A percentile compares a stretch with the other conserved stretches of the same genome.
Evolutionary conservation across 2,888 invertebrate species (phyloP).

Genomic region (Eristalinus sepulchralis): DNA sequence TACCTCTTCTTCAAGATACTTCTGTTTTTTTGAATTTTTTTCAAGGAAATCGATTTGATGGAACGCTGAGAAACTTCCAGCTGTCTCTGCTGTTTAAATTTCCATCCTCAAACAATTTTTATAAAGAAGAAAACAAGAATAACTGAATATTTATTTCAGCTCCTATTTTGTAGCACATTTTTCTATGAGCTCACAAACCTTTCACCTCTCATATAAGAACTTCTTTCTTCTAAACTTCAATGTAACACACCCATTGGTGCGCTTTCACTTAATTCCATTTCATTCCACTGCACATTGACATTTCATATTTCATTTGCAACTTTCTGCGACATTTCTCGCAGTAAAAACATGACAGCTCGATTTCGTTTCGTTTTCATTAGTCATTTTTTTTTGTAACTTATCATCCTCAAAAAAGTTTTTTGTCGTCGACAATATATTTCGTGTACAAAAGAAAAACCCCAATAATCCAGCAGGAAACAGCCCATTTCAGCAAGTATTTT

Average conservation of each 20-base stretch:
- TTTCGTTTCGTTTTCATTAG: conserved; percentile 68
- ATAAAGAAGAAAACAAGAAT: too few species aligned
- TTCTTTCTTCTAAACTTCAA: neutral
- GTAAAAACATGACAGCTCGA: conserved; percentile 47
- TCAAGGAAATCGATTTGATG: too few species aligned
- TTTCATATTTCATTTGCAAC: neutral
- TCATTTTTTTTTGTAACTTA: conserved; percentile 68
- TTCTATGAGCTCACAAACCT: too few species aligned
- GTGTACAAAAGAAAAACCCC: neutral
- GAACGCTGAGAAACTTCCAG: too few species aligned
- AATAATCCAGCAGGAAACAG: conserved; percentile 20
- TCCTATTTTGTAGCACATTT: too few species aligned
- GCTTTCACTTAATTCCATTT: neutral
- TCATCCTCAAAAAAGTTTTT: conserved; percentile 50
- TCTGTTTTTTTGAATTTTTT: too few species aligned
- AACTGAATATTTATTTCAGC: too few species aligned
- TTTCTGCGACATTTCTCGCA: conserved; percentile 1
- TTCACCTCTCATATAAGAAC: too few species aligned
- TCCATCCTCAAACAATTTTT: too few species aligned
- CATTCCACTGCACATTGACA: conserved; percentile 17
- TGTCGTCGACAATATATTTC: conserved; percentile 35
- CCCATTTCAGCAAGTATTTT: neutral
- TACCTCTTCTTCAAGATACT: too few species aligned
- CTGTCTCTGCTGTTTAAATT: too few species aligned
- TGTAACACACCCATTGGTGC: neutral